Evolutionary conservation across 2,888 invertebrate species (phyloP).

Genomic region (Ichneumon xanthorius): DNA sequence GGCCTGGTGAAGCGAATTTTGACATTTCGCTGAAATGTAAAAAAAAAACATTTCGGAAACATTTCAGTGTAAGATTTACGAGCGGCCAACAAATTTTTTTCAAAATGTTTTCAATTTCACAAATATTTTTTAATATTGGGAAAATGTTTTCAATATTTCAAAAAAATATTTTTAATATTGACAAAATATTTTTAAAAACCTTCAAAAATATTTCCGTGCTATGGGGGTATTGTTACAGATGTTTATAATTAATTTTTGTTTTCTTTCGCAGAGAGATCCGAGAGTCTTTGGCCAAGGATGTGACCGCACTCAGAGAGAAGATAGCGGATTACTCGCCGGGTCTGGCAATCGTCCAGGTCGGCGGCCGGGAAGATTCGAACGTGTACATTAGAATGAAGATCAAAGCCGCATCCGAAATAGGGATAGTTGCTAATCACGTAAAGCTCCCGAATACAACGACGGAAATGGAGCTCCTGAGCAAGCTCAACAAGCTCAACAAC

Average conservation of each 20-base stretch:
- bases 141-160: too few species aligned
- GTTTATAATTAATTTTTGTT: constrained; percentile 26
- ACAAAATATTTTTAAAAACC: too few species aligned
- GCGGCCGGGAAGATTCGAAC: constrained; percentile 98
- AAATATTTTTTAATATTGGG: too few species aligned
- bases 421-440: constrained; percentile 93
- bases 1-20: too few species aligned
- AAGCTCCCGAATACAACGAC: constrained; percentile 92
- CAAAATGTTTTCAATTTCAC: too few species aligned
- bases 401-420: constrained; percentile 95
- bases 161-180: too few species aligned
- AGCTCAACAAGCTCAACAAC: constrained; percentile 91
- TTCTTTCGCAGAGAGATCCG: constrained; percentile 89
- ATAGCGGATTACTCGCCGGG: constrained; percentile 90
- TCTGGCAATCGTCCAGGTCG: constrained; percentile 98
- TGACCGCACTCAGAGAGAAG: constrained; percentile 86
- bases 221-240: not conserved
- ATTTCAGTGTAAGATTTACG: too few species aligned
- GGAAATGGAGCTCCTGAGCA: constrained; percentile 91
- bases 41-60: too few species aligned
- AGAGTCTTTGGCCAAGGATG: constrained; percentile 89
- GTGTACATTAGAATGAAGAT: constrained; percentile 99
- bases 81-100: too few species aligned
- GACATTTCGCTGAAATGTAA: too few species aligned
- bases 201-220: too few species aligned